Base-by-base conservation (phyloP, 2,888 invertebrate genomes). In the Rhabditophanes sp. region DNA sequence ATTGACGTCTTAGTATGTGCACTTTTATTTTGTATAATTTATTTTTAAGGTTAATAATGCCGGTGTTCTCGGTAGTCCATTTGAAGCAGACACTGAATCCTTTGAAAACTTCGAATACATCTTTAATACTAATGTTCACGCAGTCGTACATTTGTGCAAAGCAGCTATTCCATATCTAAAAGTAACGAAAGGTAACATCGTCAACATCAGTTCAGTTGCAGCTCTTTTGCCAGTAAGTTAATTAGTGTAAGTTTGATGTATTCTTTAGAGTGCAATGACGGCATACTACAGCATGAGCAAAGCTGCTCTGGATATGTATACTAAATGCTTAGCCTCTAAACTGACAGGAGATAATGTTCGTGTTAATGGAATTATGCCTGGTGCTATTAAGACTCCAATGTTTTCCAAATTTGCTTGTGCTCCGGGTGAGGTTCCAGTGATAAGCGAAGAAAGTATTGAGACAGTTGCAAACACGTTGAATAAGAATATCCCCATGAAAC, bases 401-500 rank as follows among this genome's bases (percentile, higher is more conserved):
- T n/a, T n/a, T n/a, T n/a, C n/a, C n/a, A n/a, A n/a, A n/a, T n/a
- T n/a, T n/a, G n/a, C n/a, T n/a, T n/a, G n/a, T n/a, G n/a, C n/a
- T n/a, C n/a, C n/a, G n/a, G n/a, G n/a, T n/a, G n/a, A n/a, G n/a
- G n/a, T n/a, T 3, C 15, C 18, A 18, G 30, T 21, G 30, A 30
- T 25, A 30, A 25, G 26, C 27, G 26, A 4, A n/a, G 5, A 19
- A 25, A 6, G 11, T 9, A 6, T 30, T 6, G 30, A 30, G 7
- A 6, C 7, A 30, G 7, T 30, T 11, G n/a, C n/a, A n/a, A n/a
- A n/a, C n/a, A n/a, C n/a, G n/a, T n/a, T n/a, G n/a, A n/a, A n/a
- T 25, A 39, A 38, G 16, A 36, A 38, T 15, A 39, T 40, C 15
- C 38, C 38, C 9, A 38, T 38, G 38, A 39, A 26, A n/a, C 28